phyloP scores from a whole-genome alignment of 2,888 invertebrate genomes.

The Margaritifera margaritifera region DNA sequence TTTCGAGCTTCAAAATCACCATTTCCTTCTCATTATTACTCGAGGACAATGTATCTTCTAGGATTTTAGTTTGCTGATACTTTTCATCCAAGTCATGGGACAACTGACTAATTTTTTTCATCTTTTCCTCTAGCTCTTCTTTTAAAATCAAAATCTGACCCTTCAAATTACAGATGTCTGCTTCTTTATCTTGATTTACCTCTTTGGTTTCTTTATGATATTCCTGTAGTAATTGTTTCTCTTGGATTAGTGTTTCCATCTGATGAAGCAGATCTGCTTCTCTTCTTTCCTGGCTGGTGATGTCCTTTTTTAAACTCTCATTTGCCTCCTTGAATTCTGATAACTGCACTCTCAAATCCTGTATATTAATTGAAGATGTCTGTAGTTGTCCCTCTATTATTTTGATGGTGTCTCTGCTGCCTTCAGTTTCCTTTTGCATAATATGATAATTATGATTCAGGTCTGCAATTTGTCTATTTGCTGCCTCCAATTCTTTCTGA shows the following conservation, averaged over 20 bases:
- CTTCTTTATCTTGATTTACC: conserved; percentile 5
- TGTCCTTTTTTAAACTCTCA: too few relatives aligned
- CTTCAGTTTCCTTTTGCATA: too few relatives aligned
- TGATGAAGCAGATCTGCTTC: too few relatives aligned
- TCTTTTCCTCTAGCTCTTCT: not conserved
- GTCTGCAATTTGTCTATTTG: too few relatives aligned
- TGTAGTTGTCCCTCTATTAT: too few relatives aligned
- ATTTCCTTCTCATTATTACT: conserved; percentile 2
- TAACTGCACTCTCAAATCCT: too few relatives aligned
- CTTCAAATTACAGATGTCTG: conserved; percentile 1
- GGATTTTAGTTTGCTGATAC: not conserved
- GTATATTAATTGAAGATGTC: too few relatives aligned
- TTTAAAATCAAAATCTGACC: conserved; percentile 1
- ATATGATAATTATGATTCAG: too few relatives aligned
- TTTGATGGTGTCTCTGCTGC: too few relatives aligned
- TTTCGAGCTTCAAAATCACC: not conserved
- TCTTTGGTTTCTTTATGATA: not conserved
- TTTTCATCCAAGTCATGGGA: not conserved
- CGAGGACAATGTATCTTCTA: not conserved
- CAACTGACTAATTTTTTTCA: not conserved
- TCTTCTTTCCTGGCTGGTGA: too few relatives aligned
- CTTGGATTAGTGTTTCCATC: not conserved
- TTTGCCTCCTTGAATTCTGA: too few relatives aligned
- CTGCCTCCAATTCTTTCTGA: too few relatives aligned
- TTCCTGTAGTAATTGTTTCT: not conserved